Percentiles rank a stretch among this genome's conserved stretches.
Evolutionary conservation across 2,113 vertebrate species (phyloP).

Genomic region (Dromas ardeola): DNA sequence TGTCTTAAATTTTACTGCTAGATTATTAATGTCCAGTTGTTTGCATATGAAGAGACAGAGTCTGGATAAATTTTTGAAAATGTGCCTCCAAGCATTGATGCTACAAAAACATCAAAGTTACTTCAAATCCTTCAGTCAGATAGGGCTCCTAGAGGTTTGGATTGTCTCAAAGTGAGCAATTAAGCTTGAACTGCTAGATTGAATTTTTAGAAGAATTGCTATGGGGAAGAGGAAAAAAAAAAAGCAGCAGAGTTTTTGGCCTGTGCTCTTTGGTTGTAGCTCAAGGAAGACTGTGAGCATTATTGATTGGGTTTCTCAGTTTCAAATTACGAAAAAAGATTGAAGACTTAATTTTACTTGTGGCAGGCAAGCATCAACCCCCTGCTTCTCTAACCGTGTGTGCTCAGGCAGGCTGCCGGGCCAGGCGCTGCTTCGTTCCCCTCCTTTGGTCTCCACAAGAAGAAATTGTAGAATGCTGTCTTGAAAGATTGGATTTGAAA

Average conservation of each 20-base stretch:
- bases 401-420: not conserved
- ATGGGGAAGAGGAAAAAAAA: not conserved
- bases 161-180: slow-evolving; percentile 35
- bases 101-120: not conserved
- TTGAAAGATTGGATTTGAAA: not conserved
- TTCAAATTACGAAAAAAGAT: not conserved
- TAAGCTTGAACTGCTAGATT: not conserved
- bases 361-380: not conserved
- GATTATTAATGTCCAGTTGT: not conserved
- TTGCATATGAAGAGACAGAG: not conserved
- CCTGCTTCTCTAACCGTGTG: not conserved
- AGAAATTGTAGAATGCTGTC: not conserved
- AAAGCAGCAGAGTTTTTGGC: not conserved
- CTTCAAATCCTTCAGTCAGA: slow-evolving; percentile 5
- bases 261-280: not conserved
- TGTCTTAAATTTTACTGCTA: not conserved
- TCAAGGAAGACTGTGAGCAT: not conserved
- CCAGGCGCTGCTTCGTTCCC: not conserved
- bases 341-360: slow-evolving; percentile 30
- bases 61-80: not conserved
- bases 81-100: not conserved
- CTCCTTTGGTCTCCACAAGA: not conserved
- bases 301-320: slow-evolving; percentile 6
- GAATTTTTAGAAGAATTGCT: slow-evolving; percentile 35
- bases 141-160: not conserved